Evolutionary conservation across 2,888 invertebrate genomes (phyloP), one percentile per base, ranked within the genome.

Genomic region (Pegoplata infirma): DNA sequence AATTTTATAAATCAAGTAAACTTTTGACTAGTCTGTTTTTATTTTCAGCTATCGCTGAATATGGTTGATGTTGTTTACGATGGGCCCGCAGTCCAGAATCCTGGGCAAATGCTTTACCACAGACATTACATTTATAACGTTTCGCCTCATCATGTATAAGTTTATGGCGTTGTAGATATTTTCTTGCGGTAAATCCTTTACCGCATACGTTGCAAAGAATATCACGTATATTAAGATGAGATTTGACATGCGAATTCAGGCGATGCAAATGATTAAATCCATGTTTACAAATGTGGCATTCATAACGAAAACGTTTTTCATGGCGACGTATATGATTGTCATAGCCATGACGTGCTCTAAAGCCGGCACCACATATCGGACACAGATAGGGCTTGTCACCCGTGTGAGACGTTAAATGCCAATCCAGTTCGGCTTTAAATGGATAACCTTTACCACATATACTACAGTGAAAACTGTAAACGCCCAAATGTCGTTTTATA

Each of bases 71-170:
- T 25, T 79, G 79, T 23, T 79, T 79, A 23, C 75, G 69, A 46
- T 76, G 79, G 3, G 74, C 32, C 5, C 79, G 36, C 40, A 86
- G 76, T 0, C 88, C 89, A 6, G 85, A 82, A 56, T 82, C 82
- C 72, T 86, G 87, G 3, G 86, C 84, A 66, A 85, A 87, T 3
- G 82, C 82, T 75, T 86, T 86, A 12, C 76, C 80, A 28, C 86
- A 87, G n/a, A 84, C 76, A 64, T 83, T 83, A 72, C 84, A 83
- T 83, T 88, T 81, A 84, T 90, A 83, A 14, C 84, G 82, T 58
- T 86, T 86, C 23, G 83, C 63, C 4, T 76, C 73, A 1, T 82
- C 78, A 79, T 87, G 87, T 12, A 87, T 82, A 76, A 84, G 83
- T 58, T 84, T 83, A 63, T 87, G 87, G 21, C 84, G 82, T 1